Evolutionary conservation across 2,797 vertebrate species (phyloP), one percentile per base, ranked within the genome.

Genomic region (Enteromius trimaculatus): DNA sequence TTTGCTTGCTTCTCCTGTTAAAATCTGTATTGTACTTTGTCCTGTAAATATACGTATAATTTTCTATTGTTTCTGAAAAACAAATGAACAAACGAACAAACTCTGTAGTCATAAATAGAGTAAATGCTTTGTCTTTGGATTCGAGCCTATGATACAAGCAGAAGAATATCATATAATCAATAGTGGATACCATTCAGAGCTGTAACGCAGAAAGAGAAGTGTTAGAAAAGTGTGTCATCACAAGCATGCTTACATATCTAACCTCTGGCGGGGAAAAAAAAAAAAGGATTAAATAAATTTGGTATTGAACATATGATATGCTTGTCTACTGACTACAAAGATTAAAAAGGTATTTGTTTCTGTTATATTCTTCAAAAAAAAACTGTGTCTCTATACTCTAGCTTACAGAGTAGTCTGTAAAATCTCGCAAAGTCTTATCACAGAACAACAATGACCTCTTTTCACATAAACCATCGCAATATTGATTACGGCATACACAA

Each of bases 41-140:
- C 79, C 83, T 81, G 79, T 83, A 86, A 82, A 88, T 83, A 88
- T 84, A 81, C 79, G 79, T 81, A 83, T 84, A 65, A 4, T 49
- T 44, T 79, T 82, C 80, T 86, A 79, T 82, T 34, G 81, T 74
- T 82, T 86, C 85, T 83, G 74, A 75, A 66, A 68, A 71, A 62
- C 65, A 49, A 71, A 62, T 8, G 4, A 76, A 60, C 29, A 10
- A 79, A 82, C 31, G 2, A 72, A 80, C 55, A 60, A 76, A 72
- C 49, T 75, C 70, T 72, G 69, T 53, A 78, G 77, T 80, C 85
- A 86, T 86, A 86, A 83, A 86, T 86, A 86, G 77, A 83, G 77
- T 86, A 75, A 80, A 79, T 83, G 70, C 66, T 80, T 84, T 37
- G 53, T 87, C 86, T 87, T 87, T 87, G 86, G 86, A 85, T 85